Evolutionary conservation across 2,797 vertebrate genomes (phyloP).

Genomic region (Australoheros facetus): DNA sequence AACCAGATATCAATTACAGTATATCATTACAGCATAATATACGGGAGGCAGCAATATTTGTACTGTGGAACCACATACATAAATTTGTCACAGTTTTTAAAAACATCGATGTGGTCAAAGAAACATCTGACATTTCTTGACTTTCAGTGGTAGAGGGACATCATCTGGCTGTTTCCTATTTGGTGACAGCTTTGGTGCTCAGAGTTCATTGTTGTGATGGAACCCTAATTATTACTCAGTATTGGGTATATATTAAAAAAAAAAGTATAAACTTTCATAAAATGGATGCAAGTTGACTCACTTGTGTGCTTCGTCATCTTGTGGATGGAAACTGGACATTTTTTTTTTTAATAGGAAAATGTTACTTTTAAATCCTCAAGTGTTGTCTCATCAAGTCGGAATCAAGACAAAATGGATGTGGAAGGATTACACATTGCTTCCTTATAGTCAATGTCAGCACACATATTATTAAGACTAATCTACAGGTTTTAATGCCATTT

Average conservation of each 20-base stretch:
- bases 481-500: not conserved
- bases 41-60: not conserved
- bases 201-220: not conserved
- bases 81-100: conserved; percentile 10
- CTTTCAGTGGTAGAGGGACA: not conserved
- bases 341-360: conserved; percentile 16
- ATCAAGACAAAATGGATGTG: not conserved
- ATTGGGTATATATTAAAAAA: not conserved
- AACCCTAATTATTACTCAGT: not conserved
- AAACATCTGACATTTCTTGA: conserved; percentile 27
- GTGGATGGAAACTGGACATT: conserved; percentile 31
- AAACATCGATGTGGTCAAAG: not conserved
- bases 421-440: not conserved
- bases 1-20: not conserved
- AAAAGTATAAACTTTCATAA: not conserved
- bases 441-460: not conserved
- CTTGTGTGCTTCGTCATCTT: conserved; percentile 15
- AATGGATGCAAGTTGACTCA: not conserved
- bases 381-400: not conserved
- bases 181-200: conserved; percentile 2
- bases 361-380: conserved; percentile 12
- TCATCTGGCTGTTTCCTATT: not conserved
- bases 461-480: not conserved
- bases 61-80: not conserved
- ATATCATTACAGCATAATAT: not conserved